Evolutionary conservation across 2,797 vertebrate genomes (phyloP).

Genomic region (Lagocephalus sceleratus): DNA sequence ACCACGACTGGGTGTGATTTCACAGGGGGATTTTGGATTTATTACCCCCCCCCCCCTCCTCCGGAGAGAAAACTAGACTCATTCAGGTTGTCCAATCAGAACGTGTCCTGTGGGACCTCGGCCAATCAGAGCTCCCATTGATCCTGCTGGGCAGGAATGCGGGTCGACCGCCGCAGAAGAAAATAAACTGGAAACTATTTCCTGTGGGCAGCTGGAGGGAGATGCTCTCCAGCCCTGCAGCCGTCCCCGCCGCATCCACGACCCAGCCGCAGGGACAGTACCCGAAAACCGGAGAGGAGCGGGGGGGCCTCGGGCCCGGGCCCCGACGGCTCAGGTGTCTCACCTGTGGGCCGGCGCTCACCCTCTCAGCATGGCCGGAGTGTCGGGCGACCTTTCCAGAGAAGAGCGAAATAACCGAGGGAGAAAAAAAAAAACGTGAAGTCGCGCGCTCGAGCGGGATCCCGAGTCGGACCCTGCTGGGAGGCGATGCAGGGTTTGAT

Average conservation of each 20-base stretch:
- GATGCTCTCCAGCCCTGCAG: constrained; percentile 13
- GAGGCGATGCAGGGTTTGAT: constrained; percentile 1
- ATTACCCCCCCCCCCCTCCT: background rate
- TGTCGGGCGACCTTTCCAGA: constrained; percentile 2
- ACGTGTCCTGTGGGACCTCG: background rate
- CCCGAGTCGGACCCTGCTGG: background rate
- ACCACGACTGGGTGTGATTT: constrained; percentile 12
- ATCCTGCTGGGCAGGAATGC: constrained; percentile 31
- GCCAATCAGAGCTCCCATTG: constrained; percentile 29
- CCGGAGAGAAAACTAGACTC: background rate
- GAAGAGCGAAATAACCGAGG: too few relatives aligned
- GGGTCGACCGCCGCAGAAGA: constrained; percentile 40
- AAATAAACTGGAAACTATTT: constrained; percentile 52
- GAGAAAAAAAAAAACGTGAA: too few relatives aligned
- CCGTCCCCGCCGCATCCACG: too few relatives aligned
- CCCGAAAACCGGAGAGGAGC: too few relatives aligned
- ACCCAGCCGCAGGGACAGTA: too few relatives aligned
- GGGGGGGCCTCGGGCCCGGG: too few relatives aligned
- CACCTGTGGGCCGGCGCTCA: constrained; percentile 12
- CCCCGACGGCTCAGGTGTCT: background rate
- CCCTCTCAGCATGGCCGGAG: background rate
- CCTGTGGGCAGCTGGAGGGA: constrained; percentile 31
- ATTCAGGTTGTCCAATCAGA: constrained; percentile 24
- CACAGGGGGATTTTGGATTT: constrained; percentile 6
- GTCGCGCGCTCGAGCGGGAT: too few relatives aligned